A percentile compares a stretch with the other conserved stretches of the same genome.
Conservation (phyloP, 2,888 invertebrate genomes). For the Pedicia rivosa region DNA sequence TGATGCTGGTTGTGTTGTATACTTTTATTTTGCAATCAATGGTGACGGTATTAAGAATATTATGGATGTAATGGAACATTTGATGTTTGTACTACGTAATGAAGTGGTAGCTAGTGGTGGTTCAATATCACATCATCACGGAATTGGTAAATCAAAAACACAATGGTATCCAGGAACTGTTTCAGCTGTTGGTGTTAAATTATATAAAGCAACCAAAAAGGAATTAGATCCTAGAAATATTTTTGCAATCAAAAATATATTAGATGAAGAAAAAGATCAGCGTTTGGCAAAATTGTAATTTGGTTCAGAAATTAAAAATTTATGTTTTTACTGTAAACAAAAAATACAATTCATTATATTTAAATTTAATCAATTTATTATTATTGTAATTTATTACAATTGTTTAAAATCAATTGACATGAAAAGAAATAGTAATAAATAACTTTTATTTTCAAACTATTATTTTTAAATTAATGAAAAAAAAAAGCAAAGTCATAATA, state of each 20-base stretch:
- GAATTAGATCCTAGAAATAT: conserved; percentile 89
- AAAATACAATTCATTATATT: no score
- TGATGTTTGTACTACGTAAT: conserved; percentile 77
- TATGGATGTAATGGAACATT: conserved; percentile 63
- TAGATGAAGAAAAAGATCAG: conserved; percentile 9
- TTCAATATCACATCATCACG: conserved; percentile 93
- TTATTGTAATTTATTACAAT: no score
- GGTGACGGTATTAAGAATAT: conserved; percentile 44
- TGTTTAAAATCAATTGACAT: no score
- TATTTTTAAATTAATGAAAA: no score
- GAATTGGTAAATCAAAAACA: conserved; percentile 83
- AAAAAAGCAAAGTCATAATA: no score
- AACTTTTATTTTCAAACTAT: no score
- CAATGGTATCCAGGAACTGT: conserved; percentile 77
- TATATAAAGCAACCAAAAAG: conserved; percentile 68
- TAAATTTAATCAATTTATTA: no score
- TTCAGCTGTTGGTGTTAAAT: conserved; percentile 59
- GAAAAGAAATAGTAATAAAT: no score
- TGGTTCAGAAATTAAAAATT: no score
- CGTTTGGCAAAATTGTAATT: background rate
- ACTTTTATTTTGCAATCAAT: conserved; percentile 85
- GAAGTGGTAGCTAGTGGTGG: conserved; percentile 71
- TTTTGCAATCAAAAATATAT: conserved; percentile 76
- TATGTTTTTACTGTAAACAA: no score
- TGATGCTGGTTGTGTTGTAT: conserved; percentile 93